Conservation (phyloP, 2,888 invertebrate species). For the Erebia palarica region DNA sequence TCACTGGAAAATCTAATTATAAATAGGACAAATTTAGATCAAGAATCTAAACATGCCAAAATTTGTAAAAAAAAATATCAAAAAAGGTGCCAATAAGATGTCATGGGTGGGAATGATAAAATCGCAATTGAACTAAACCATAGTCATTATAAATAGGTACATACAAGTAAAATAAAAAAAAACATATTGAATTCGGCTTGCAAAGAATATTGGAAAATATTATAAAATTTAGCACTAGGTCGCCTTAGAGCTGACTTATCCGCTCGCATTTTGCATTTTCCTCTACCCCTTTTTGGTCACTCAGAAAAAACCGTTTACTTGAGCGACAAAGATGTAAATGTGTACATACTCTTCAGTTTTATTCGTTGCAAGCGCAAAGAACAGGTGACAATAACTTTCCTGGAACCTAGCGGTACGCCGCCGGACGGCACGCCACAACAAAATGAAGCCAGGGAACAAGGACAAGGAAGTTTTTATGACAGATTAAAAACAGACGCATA, state of each 20-base stretch:
- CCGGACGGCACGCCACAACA: constrained; percentile 43
- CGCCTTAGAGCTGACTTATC: background rate
- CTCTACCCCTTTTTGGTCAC: background rate
- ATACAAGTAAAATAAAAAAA: constrained; percentile 22
- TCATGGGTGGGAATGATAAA: constrained; percentile 52
- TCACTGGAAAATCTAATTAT: background rate
- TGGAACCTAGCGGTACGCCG: constrained; percentile 44
- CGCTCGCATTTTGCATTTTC: no score
- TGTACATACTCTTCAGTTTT: background rate
- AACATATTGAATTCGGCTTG: constrained; percentile 1
- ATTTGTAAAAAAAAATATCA: constrained; percentile 45
- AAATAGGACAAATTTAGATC: constrained; percentile 15
- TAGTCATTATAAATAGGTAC: constrained; percentile 17
- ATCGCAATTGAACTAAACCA: constrained; percentile 39
- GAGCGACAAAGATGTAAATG: background rate
- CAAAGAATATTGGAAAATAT: constrained; percentile 15
- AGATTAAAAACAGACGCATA: constrained; percentile 32
- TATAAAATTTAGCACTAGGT: background rate
- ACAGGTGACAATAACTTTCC: constrained; percentile 23
- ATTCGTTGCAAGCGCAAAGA: constrained; percentile 27
- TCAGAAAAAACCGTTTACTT: background rate
- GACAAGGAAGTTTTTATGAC: constrained; percentile 20
- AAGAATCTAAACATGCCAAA: constrained; percentile 41
- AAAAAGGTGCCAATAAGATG: constrained; percentile 57
- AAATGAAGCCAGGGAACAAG: constrained; percentile 33